These are phyloP conservation scores for Gobiocypris rarus DNA, from an alignment of 2,113 vertebrate genomes.

Conservation along the genomic window DNA sequence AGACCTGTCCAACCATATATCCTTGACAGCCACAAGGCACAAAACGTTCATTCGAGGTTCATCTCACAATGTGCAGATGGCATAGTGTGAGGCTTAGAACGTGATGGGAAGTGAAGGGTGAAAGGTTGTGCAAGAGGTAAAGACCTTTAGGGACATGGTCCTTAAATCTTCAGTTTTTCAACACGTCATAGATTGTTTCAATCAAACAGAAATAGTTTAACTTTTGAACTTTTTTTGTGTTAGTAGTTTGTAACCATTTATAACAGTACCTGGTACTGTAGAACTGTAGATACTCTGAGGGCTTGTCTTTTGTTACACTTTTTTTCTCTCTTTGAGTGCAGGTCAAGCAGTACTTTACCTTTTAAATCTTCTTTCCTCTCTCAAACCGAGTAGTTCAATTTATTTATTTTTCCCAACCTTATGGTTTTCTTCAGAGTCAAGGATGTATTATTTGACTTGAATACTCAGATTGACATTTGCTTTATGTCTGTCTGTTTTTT, in stretches of 20 bases:
- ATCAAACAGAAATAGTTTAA: background rate
- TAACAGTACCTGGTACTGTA: background rate
- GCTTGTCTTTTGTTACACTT: background rate
- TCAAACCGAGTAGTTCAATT: background rate
- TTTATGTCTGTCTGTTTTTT: background rate
- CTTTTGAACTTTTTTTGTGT: background rate
- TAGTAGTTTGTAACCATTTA: background rate
- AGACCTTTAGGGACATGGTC: background rate
- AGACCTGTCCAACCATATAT: background rate
- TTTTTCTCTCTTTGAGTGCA: background rate
- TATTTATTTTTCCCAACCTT: background rate
- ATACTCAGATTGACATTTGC: background rate
- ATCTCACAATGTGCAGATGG: background rate
- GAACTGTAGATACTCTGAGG: background rate
- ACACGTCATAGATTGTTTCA: background rate
- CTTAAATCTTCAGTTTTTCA: conserved; percentile 6
- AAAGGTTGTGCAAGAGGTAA: background rate
- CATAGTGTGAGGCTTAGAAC: background rate
- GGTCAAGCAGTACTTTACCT: background rate
- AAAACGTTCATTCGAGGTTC: background rate
- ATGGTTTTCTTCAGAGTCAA: background rate
- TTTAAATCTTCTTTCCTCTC: background rate
- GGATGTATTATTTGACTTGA: background rate
- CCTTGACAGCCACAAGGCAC: conserved; percentile 13
- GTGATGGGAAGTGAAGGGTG: conserved; percentile 7